These are phyloP conservation scores for Vireo altiloquus DNA, from an alignment of 2,113 vertebrate species.

Conservation along the genomic window DNA sequence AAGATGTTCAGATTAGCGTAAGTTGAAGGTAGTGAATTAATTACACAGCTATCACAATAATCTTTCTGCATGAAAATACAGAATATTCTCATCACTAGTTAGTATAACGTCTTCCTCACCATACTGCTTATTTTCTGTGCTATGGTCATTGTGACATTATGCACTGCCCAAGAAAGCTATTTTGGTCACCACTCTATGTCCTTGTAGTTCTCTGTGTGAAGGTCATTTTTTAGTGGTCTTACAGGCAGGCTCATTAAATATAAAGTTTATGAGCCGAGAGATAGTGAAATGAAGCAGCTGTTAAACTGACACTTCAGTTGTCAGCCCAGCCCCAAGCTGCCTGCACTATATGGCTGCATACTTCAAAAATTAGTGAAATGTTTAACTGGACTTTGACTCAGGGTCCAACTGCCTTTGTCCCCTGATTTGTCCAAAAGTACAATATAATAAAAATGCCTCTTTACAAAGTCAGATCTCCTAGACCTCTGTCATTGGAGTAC, in stretches of 20 bases:
- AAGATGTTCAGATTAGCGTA: neutral
- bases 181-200: neutral
- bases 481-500: accelerated
- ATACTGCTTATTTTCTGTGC: neutral
- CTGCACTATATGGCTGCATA: neutral
- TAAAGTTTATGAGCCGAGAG: slow-evolving; percentile 50
- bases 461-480: neutral
- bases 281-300: slow-evolving; percentile 56
- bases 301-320: slow-evolving; percentile 45
- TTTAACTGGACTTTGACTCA: slow-evolving; percentile 51
- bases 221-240: slow-evolving; percentile 55
- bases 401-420: neutral
- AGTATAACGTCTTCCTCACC: neutral
- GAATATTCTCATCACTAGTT: neutral
- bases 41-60: neutral
- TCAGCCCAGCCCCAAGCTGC: neutral
- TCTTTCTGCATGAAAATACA: neutral
- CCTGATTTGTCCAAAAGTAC: neutral
- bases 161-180: neutral
- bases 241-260: slow-evolving; percentile 39
- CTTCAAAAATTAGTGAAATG: slow-evolving; percentile 51
- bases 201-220: slow-evolving; percentile 30
- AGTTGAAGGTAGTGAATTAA: neutral
- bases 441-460: neutral
- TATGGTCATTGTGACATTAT: neutral